These are phyloP conservation scores for Ceraclea dissimilis DNA, from an alignment of 2,888 invertebrate species.

Conservation along the genomic window DNA sequence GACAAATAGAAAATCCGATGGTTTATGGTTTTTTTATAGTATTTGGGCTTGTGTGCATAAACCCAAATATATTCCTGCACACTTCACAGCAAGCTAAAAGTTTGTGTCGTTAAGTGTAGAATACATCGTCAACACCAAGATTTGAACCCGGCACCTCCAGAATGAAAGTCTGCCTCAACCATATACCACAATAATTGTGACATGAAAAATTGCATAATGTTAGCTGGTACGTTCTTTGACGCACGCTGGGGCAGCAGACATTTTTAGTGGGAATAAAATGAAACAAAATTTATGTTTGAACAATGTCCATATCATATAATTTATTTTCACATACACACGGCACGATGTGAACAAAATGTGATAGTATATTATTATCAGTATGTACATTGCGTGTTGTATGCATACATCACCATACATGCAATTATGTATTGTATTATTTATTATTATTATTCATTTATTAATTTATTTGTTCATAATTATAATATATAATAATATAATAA, in stretches of 20 bases:
- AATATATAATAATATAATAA: conserved; percentile 36
- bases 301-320: conserved; percentile 78
- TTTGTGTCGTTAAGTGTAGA: no score
- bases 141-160: no score
- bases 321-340: conserved; percentile 84
- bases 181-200: no score
- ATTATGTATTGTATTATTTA: conserved; percentile 33
- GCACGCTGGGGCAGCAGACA: not conserved
- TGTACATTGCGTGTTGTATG: conserved; percentile 60
- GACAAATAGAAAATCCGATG: no score
- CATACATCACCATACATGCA: conserved; percentile 62
- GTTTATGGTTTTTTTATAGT: no score
- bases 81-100: no score
- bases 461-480: conserved; percentile 33
- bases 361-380: conserved; percentile 66
- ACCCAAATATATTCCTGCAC: no score
- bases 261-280: not conserved
- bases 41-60: no score
- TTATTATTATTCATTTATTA: conserved; percentile 38
- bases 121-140: no score
- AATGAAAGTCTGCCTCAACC: no score
- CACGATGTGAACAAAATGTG: conserved; percentile 69
- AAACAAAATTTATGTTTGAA: conserved; percentile 54
- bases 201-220: no score
- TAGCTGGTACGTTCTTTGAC: not conserved